Evolutionary conservation across 2,888 invertebrate species (phyloP), one percentile per base, ranked within the genome.

Genomic region (Drosophila diplacantha): DNA sequence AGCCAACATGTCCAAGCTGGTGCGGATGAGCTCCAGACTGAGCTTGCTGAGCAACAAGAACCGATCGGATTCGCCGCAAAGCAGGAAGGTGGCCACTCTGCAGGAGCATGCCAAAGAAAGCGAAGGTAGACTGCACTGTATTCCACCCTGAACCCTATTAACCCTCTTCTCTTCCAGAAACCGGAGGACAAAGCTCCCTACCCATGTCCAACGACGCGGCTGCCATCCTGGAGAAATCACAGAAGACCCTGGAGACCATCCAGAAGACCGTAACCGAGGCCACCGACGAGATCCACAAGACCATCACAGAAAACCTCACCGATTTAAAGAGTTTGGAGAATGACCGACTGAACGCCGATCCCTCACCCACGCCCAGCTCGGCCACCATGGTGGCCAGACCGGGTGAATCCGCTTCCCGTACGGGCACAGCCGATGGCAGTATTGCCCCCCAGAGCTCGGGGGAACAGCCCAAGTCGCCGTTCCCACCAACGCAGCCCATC

Each of bases 271-370:
- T 86, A 2, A 80, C 83, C n/a, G 86, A 85, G 46, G 85, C 86
- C 24, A 85, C 86, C 7, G 85, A 85, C 51, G 88, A 88, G 72
- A 86, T 87, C 52, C 86, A 87, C 6, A 88, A 88, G 73, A 86
- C 87, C 20, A 87, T 88, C 50, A 84, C 74, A 64, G 88, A 87
- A 62, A 87, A 87, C 72, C 73, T 88, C 59, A 85, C 83, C 16
- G 85, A 87, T 73, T 71, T 85, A 31, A 88, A 87, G 69, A 83
- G 74, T 22, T 71, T 88, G 11, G 88, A 88, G 54, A 85, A 64
- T 32, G 87, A 87, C 65, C 41, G 41, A 5, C 78, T 87, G 43
- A 85, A 83, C 39, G 35, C 50, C 6, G 78, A 73, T 7, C 72
- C 70, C 16, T 83, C 85, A 31, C 83, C 86, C 9, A 74, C 83